Evolutionary conservation across 2,113 vertebrate species (phyloP).

Genomic region (Balaeniceps rex): DNA sequence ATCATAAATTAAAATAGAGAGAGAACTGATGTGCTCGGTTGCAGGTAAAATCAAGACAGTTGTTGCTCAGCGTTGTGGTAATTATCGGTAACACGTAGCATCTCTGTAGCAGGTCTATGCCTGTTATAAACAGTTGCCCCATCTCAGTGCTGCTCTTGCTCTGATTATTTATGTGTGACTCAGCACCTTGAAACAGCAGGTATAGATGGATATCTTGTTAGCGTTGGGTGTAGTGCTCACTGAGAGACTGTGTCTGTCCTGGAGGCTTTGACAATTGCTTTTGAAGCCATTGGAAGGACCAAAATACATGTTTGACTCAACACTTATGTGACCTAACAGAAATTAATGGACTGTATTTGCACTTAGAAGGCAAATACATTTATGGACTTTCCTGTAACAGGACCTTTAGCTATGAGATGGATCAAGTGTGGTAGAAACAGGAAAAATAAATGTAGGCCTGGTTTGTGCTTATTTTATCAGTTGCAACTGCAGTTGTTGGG

Average conservation of each 20-base stretch:
- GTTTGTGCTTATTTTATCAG: background rate
- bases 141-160: background rate
- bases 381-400: background rate
- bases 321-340: background rate
- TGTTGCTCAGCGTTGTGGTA: background rate
- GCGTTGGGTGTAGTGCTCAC: background rate
- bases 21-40: background rate
- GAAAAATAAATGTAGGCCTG: background rate
- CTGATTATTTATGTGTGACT: background rate
- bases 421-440: background rate
- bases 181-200: background rate
- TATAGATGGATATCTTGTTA: background rate
- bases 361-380: background rate
- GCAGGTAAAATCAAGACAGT: background rate
- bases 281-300: background rate
- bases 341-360: background rate
- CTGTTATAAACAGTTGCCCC: background rate
- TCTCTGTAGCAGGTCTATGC: background rate
- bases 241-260: background rate
- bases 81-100: background rate
- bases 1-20: background rate
- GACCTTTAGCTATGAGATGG: background rate
- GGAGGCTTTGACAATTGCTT: background rate
- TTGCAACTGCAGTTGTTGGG: background rate
- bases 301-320: background rate